Base-by-base conservation (phyloP, 2,113 vertebrate species). In the Procavia capensis region DNA sequence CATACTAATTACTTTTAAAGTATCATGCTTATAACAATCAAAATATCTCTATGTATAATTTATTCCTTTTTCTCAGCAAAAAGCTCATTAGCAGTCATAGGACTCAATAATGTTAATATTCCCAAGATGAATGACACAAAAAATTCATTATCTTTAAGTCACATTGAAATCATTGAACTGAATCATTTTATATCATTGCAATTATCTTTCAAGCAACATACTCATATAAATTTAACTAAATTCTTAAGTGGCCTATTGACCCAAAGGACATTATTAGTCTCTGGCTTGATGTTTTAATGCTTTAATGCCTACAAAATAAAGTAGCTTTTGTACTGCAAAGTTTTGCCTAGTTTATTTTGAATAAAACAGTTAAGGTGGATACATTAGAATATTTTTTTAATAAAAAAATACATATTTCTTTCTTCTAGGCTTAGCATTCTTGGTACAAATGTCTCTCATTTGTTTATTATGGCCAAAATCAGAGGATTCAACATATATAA, bases 141-240 rank as follows among this genome's bases (percentile, higher is more conserved):
- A 96, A 88, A 96, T 97, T 96, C 95, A 95, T 98, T 97, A 97
- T 97, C 87, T 90, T 97, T 96, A 93, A 97, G 66, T 85, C 96
- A 95, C 95, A 96, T 79, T 95, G 85, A 94, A 97, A 95, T 95
- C 92, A 93, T 34, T 98, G 97, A 97, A 89, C 90, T 96, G 91
- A 96, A 97, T 97, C 96, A 96, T 96, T 97, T 97, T 95, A 95
- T 97, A 94, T 95, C 91, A 97, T 97, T 97, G 95, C 80, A 97
- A 97, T 96, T 97, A 92, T 93, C 92, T 97, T 97, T 87, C 85
- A 95, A 97, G 92, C 90, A 95, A 94, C 91, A 74, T 95, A 92
- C 74, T 96, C 68, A 79, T 86, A 93, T 95, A 97, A 97, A 96
- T 96, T 97, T 96, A 94, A 88, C 93, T 97, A 97, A 96, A 97